phyloP scores from a whole-genome alignment of 1,140 invertebrate species.

The Drosophila ananassae region DNA sequence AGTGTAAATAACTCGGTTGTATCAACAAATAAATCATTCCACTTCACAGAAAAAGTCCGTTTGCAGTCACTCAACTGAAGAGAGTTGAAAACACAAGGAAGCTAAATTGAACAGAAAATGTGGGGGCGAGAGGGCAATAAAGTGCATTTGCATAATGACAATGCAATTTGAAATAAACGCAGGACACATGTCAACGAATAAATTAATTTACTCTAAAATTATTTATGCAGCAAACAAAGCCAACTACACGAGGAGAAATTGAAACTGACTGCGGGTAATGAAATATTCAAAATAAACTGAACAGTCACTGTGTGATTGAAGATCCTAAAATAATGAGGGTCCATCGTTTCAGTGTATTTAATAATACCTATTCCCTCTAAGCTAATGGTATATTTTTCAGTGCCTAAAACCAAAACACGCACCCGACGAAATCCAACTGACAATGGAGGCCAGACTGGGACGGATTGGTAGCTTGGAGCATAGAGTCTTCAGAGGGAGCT shows the following conservation, averaged over 20 bases:
- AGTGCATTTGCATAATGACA: constrained; percentile 81
- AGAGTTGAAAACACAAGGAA: constrained; percentile 2
- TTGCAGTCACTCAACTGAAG: constrained; percentile 29
- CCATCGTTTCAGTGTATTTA: neutral
- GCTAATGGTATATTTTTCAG: constrained; percentile 8
- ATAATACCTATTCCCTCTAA: neutral
- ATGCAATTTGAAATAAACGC: constrained; percentile 79
- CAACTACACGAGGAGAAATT: neutral
- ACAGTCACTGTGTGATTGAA: too few species aligned
- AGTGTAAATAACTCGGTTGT: constrained; percentile 77
- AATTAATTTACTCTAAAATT: constrained; percentile 79
- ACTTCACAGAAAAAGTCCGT: constrained; percentile 42
- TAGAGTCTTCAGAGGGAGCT: constrained; percentile 37
- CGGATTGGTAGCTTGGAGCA: constrained; percentile 11
- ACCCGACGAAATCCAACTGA: constrained; percentile 20
- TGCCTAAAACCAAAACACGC: constrained; percentile 31
- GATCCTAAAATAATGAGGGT: too few species aligned
- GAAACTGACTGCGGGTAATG: neutral
- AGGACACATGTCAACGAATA: constrained; percentile 81
- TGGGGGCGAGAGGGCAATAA: constrained; percentile 21
- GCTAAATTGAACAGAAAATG: constrained; percentile 20
- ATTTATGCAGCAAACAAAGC: constrained; percentile 76
- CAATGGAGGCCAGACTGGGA: constrained; percentile 24
- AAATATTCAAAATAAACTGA: too few species aligned
- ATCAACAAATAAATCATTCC: constrained; percentile 73